Percentiles rank a stretch among this genome's conserved stretches.
Conservation (phyloP, 2,113 vertebrate genomes). For the Salvator merianae region DNA sequence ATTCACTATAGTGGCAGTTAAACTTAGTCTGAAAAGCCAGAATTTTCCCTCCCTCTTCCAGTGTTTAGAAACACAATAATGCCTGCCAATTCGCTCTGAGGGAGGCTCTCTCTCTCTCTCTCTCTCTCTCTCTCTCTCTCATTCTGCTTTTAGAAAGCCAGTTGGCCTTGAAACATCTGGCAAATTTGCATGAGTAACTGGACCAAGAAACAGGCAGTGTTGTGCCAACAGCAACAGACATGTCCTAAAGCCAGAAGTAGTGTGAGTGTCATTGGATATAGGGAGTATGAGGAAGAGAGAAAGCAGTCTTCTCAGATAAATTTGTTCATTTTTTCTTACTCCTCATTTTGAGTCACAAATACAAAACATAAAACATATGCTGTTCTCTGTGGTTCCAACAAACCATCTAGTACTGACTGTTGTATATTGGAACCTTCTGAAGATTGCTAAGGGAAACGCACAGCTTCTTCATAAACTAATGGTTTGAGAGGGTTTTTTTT, state of each 20-base stretch:
- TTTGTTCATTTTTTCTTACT: background rate
- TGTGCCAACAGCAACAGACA: constrained; percentile 19
- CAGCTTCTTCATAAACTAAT: background rate
- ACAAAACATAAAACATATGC: background rate
- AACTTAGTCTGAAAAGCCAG: constrained; percentile 52
- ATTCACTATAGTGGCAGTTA: constrained; percentile 51
- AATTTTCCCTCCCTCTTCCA: constrained; percentile 64
- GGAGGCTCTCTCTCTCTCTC: background rate
- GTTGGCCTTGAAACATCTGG: constrained; percentile 29
- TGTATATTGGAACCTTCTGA: background rate
- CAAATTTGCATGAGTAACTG: constrained; percentile 18
- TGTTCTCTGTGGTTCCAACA: background rate
- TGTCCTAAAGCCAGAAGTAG: background rate
- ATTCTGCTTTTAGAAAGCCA: constrained; percentile 14
- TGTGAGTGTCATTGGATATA: background rate
- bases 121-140: background rate
- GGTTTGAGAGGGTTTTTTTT: background rate
- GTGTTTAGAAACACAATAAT: constrained; percentile 69
- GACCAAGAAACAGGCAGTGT: constrained; percentile 9
- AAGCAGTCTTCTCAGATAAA: background rate
- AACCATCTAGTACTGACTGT: background rate
- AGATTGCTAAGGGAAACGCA: background rate
- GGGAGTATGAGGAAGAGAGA: background rate
- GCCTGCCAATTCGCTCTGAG: constrained; percentile 60
- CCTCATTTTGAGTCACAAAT: background rate